Evolutionary conservation across 1,140 invertebrate genomes (phyloP).

Genomic region (Plectus sambesii): DNA sequence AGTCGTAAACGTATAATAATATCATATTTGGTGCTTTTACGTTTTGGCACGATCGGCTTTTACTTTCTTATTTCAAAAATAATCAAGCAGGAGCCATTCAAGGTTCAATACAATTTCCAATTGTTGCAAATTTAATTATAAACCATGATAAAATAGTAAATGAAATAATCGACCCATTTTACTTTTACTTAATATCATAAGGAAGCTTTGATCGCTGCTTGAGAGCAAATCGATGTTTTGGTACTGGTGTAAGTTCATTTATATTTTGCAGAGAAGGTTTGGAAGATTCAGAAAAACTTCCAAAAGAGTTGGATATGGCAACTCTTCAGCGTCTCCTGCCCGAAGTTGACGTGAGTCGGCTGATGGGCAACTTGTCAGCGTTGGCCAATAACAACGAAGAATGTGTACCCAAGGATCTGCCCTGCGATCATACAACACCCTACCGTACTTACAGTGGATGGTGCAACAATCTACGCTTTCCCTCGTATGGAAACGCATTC

Average conservation of each 20-base stretch:
- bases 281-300: conserved; percentile 26
- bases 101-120: neutral
- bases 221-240: conserved; percentile 3
- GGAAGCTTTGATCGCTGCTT: conserved; percentile 21
- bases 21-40: too few species aligned
- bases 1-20: too few species aligned
- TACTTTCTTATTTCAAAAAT: too few species aligned
- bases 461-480: conserved; percentile 79
- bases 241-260: conserved; percentile 2
- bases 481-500: conserved; percentile 59
- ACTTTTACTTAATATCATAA: too few species aligned
- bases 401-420: conserved; percentile 45
- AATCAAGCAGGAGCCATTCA: too few species aligned
- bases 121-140: conserved; percentile 6
- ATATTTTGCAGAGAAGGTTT: conserved; percentile 26
- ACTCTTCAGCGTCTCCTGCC: conserved; percentile 40
- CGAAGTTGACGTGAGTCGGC: conserved; percentile 37
- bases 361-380: conserved; percentile 37
- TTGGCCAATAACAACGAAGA: conserved; percentile 25
- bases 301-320: conserved; percentile 31
- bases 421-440: conserved; percentile 66
- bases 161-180: too few species aligned
- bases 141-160: too few species aligned
- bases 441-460: conserved; percentile 71
- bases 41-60: too few species aligned